Evolutionary conservation across 2,888 invertebrate species (phyloP), one percentile per base, ranked within the genome.

Genomic region (Zeuzera pyrina): DNA sequence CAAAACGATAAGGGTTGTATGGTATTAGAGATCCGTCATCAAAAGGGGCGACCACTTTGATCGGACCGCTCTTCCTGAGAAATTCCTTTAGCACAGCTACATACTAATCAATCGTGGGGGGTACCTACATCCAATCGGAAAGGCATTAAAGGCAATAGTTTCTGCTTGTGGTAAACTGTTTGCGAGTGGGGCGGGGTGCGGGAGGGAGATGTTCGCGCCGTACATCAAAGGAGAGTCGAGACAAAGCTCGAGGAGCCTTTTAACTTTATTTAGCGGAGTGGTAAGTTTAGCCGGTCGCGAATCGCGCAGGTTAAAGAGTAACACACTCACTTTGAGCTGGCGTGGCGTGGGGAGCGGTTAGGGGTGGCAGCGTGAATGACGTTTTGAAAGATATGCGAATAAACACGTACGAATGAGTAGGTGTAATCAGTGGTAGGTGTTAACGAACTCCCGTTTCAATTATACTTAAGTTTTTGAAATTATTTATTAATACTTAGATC

Each of bases 231-330:
- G 79, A 66, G 68, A 58, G 61, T 60, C 78, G 77, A 81, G 81
- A 83, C 81, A 83, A 83, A 81, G 79, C 78, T 67, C 56, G 70
- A 76, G 71, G 76, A 79, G 79, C 79, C 81, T 83, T 81, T 83
- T 81, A 83, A 83, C 79, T 83, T 83, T 83, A 83, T 83, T 83
- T 81, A 81, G 79, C 79, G 65, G 77, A 83, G 83, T 83, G 81
- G 83, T 81, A 83, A 79, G 81, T 81, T 81, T 81, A 79, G 81
- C 78, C 74, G 78, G 76, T 81, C 78, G 81, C 81, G 79, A 77
- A 74, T 83, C 77, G 79, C 72, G 70, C 78, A 81, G 81, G 83
- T 81, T 81, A 83, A 81, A 81, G 79, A 81, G 81, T 83, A 81
- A 83, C 81, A 81, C 79, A 79, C 81, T 79, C 78, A 70, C 83